Conservation (phyloP, 2,113 vertebrate genomes). For the Scalopus aquaticus region DNA sequence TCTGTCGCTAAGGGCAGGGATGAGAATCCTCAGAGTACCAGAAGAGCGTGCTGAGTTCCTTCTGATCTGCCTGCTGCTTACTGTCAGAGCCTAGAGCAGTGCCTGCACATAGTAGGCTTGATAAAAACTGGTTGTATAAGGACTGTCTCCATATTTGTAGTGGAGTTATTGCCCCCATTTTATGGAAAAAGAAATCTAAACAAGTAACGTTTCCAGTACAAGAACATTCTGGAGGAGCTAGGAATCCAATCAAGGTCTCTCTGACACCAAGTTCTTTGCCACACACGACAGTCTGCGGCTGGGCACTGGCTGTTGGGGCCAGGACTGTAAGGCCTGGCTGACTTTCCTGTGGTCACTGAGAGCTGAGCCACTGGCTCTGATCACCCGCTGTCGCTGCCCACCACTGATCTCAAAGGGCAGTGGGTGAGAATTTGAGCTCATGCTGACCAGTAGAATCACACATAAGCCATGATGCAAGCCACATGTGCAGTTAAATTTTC, state of each 20-base stretch:
- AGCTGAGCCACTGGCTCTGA: background rate
- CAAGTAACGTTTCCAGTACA: background rate
- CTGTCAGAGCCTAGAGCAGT: background rate
- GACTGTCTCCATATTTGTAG: background rate
- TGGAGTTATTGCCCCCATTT: background rate
- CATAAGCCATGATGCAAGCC: background rate
- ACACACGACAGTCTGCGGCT: slow-evolving; percentile 13
- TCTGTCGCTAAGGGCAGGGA: background rate
- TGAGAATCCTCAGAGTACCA: rapidly evolving
- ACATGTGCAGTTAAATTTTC: background rate
- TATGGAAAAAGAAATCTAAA: background rate
- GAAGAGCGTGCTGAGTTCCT: rapidly evolving
- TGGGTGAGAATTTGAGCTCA: background rate
- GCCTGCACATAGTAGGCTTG: background rate
- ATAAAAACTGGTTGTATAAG: background rate
- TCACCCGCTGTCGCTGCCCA: background rate
- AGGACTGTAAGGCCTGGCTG: slow-evolving; percentile 13
- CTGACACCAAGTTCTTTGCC: background rate
- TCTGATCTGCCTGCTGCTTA: no score
- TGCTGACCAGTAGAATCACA: background rate
- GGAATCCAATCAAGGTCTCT: background rate
- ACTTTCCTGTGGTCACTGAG: background rate
- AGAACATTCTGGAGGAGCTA: background rate
- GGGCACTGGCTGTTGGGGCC: background rate
- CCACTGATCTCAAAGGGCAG: background rate